A percentile compares a stretch with the other conserved stretches of the same genome.
Evolutionary conservation across 1,140 invertebrate genomes (phyloP).

Genomic region (Macrocentrus cingulum): DNA sequence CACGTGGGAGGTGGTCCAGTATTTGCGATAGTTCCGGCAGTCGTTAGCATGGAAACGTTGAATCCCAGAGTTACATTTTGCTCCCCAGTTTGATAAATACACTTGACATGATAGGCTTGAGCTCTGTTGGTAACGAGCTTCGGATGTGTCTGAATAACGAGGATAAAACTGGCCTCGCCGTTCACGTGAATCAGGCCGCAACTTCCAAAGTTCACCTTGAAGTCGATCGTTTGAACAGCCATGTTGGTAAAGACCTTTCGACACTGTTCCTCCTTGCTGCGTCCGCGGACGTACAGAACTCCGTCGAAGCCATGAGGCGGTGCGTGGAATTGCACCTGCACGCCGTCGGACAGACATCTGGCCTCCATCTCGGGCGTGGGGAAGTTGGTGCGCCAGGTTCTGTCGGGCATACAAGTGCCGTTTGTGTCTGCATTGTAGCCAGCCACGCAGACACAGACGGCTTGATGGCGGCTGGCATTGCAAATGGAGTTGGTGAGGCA

Average conservation of each 20-base stretch:
- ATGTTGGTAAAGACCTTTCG: constrained; percentile 76
- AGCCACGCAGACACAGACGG: constrained; percentile 74
- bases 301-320: constrained; percentile 83
- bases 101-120: constrained; percentile 93
- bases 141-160: constrained; percentile 94
- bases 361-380: constrained; percentile 83
- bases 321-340: constrained; percentile 83
- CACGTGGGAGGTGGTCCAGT: constrained; percentile 92
- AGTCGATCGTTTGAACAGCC: constrained; percentile 71
- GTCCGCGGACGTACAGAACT: constrained; percentile 90
- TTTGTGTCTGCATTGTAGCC: constrained; percentile 72
- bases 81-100: constrained; percentile 91
- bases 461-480: constrained; percentile 75
- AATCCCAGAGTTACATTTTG: constrained; percentile 91
- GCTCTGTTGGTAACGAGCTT: constrained; percentile 93
- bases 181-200: constrained; percentile 90
- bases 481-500: constrained; percentile 81
- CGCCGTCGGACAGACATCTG: constrained; percentile 87
- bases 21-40: constrained; percentile 92
- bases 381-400: constrained; percentile 76
- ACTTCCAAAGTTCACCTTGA: constrained; percentile 88
- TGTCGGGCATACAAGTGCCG: constrained; percentile 63
- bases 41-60: constrained; percentile 93
- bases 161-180: constrained; percentile 86
- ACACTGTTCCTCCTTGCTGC: constrained; percentile 90